Evolutionary conservation across 2,113 vertebrate species (phyloP), one percentile per base, ranked within the genome.

Genomic region (Seriola quinqueradiata): DNA sequence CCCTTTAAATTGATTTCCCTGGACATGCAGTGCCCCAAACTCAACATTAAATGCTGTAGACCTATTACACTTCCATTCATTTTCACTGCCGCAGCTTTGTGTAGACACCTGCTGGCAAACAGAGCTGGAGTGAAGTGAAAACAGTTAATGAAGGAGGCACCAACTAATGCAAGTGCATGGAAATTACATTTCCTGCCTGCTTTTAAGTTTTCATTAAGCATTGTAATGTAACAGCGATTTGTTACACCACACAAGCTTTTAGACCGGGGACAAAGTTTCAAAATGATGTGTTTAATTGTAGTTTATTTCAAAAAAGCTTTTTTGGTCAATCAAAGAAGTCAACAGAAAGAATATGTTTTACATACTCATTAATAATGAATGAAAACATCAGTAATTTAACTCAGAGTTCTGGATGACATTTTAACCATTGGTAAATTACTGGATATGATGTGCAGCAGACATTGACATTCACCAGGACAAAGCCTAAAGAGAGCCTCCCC

Each of bases 1-100:
- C 81, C 70, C 70, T 87, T 88, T 69, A 85, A 91, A 90, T 90
- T 87, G 90, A 90, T 92, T 90, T 89, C 83, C 87, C 89, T 64
- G 89, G 90, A 88, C 84, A 90, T 69, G 67, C 74, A 70, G 77
- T 11, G 55, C 89, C 90, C 81, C 83, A 77, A 88, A 89, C 85
- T 83, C 71, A 68, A 69, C 79, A 80, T 84, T 89, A 84, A 85
- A 83, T 77, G 87, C 36, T 42, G 64, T 85, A 86, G 69, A 87
- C 81, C 78, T 73, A 87, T 89, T 76, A 76, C 68, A 69, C 55
- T 54, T 54, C 60, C 50, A 70, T 83, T 88, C 84, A 57, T 78
- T 86, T 66, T 60, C 68, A 44, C 54, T 19, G 42, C 36, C 67
- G 25, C 21, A 0, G 40, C 60, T 81, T 74, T 85, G 77, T 76